Percentiles rank a stretch among this genome's conserved stretches.
Evolutionary conservation across 2,888 invertebrate species (phyloP).

Genomic region (Anagyrus pseudococci): DNA sequence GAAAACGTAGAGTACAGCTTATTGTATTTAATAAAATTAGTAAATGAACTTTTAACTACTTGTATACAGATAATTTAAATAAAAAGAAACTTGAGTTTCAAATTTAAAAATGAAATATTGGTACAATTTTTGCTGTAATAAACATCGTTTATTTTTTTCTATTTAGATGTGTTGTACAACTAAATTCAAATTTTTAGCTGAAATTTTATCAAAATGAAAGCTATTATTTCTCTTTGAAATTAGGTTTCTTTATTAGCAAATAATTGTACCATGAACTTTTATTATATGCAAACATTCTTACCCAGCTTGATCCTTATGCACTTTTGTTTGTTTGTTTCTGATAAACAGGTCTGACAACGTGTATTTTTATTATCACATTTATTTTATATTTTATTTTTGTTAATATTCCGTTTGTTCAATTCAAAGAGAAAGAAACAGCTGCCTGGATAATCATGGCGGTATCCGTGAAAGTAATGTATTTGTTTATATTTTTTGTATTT

Average conservation of each 20-base stretch:
- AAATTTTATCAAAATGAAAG: not conserved
- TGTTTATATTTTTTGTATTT: slow-evolving; percentile 63
- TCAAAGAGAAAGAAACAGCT: slow-evolving; percentile 45
- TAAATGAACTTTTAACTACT: not conserved
- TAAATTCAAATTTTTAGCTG: not conserved
- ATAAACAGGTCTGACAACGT: slow-evolving; percentile 60
- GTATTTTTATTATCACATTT: slow-evolving; percentile 54
- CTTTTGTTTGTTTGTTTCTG: slow-evolving; percentile 61
- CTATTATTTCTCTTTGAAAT: not conserved
- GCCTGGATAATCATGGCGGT: slow-evolving; percentile 46
- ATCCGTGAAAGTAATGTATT: slow-evolving; percentile 57
- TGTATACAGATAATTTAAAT: not conserved
- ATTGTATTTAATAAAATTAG: not conserved
- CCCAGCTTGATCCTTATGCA: slow-evolving; percentile 49
- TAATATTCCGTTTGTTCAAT: slow-evolving; percentile 45
- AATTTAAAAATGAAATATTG: too few relatives aligned
- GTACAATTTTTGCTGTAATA: slow-evolving; percentile 19
- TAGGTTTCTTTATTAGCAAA: slow-evolving; percentile 13
- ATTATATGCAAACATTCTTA: slow-evolving; percentile 34
- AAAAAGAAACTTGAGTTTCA: not conserved
- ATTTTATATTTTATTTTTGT: slow-evolving; percentile 59
- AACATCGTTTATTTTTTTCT: too few relatives aligned
- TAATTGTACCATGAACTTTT: slow-evolving; percentile 14
- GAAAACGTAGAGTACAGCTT: too few relatives aligned
- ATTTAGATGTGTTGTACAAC: not conserved